These are phyloP conservation scores for Cetonia aurata DNA, from an alignment of 2,888 invertebrate species.

Conservation along the genomic window DNA sequence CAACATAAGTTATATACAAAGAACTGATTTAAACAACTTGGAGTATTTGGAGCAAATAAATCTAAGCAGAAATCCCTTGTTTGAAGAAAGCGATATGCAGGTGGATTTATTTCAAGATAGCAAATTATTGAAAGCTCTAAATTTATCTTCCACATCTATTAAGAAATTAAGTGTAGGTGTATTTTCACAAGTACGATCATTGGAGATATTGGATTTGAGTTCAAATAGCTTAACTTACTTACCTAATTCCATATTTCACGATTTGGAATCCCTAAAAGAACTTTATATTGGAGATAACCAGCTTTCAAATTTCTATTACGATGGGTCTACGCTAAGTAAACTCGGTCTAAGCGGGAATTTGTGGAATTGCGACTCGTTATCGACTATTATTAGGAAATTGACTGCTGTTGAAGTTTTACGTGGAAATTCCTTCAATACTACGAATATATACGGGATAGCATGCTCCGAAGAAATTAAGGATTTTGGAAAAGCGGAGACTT, in stretches of 20 bases:
- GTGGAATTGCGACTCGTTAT: conserved; percentile 17
- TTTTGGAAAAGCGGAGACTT: background rate
- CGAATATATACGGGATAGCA: conserved; percentile 18
- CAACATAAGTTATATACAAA: background rate
- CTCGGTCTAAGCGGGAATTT: conserved; percentile 13
- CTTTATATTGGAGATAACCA: conserved; percentile 21
- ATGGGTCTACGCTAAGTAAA: background rate
- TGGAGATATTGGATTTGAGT: conserved; percentile 23
- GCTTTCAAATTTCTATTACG: conserved; percentile 8
- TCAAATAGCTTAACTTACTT: conserved; percentile 16
- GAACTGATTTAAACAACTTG: background rate
- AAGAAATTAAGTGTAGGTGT: conserved; percentile 20
- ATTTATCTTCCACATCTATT: conserved; percentile 22
- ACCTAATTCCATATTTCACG: conserved; percentile 20
- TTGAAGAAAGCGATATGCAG: conserved; percentile 16
- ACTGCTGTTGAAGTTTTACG: background rate
- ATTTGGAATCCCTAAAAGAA: background rate
- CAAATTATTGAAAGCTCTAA: background rate
- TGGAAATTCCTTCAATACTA: conserved; percentile 11
- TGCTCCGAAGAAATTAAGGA: conserved; percentile 10
- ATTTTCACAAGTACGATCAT: conserved; percentile 9
- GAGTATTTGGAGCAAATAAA: background rate
- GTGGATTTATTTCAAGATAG: conserved; percentile 5
- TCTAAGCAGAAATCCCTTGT: conserved; percentile 9
- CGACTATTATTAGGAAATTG: background rate